A percentile compares a stretch with the other conserved stretches of the same genome.
These are phyloP conservation scores for Zygogramma bicolorata DNA, from an alignment of 2,888 invertebrate genomes.

Conservation along the genomic window DNA sequence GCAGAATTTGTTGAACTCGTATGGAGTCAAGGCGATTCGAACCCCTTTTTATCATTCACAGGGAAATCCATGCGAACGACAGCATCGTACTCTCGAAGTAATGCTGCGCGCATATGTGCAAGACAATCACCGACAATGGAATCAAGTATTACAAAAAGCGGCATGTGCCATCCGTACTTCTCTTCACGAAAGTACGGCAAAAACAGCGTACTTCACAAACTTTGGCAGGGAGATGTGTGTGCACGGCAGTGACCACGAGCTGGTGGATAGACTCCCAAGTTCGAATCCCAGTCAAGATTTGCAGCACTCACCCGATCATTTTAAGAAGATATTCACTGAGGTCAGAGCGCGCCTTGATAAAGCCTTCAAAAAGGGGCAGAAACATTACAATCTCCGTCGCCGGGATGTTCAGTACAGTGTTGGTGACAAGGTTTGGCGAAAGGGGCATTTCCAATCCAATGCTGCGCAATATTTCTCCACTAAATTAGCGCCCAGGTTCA, in stretches of 20 bases:
- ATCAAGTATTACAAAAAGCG: conserved; percentile 34
- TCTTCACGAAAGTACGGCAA: conserved; percentile 39
- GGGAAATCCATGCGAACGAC: conserved; percentile 40
- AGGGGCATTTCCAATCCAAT: background rate
- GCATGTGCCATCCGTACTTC: conserved; percentile 42
- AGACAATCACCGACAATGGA: conserved; percentile 48
- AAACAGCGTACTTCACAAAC: conserved; percentile 32
- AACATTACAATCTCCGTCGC: background rate
- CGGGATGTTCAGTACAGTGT: background rate
- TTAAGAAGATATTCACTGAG: background rate
- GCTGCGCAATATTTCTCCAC: background rate
- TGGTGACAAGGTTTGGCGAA: background rate
- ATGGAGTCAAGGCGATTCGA: conserved; percentile 11
- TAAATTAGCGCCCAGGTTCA: background rate
- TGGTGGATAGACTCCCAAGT: background rate
- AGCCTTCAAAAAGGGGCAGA: background rate
- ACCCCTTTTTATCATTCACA: background rate
- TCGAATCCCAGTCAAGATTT: background rate
- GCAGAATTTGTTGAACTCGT: conserved; percentile 13
- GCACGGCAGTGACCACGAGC: background rate
- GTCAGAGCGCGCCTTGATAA: background rate
- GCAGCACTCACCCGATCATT: background rate
- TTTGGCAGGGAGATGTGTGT: background rate
- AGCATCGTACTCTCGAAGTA: conserved; percentile 51
- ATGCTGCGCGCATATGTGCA: conserved; percentile 52